phyloP scores from a whole-genome alignment of 2,113 vertebrate species.

The Guaruba guarouba region DNA sequence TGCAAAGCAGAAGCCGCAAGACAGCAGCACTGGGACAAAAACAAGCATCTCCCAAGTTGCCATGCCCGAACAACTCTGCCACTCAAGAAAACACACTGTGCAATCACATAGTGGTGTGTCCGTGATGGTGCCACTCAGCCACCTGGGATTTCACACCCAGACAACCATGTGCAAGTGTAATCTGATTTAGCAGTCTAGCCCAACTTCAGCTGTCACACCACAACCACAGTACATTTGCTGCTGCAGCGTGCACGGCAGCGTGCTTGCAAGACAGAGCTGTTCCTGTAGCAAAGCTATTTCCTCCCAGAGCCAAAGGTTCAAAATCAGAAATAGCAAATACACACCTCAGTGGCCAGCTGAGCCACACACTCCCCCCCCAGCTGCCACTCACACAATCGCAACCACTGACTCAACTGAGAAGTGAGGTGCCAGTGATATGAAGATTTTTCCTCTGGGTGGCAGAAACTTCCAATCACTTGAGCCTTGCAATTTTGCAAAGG shows the following conservation, averaged over 20 bases:
- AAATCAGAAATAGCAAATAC: rapidly evolving
- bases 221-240: background rate
- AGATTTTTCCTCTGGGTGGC: background rate
- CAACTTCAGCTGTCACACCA: conserved; percentile 11
- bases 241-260: rapidly evolving
- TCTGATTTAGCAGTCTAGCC: background rate
- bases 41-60: background rate
- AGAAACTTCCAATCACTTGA: background rate
- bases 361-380: background rate
- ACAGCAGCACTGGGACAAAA: background rate
- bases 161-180: background rate
- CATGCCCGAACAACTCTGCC: background rate
- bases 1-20: background rate
- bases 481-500: background rate
- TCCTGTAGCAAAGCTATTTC: background rate
- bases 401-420: background rate
- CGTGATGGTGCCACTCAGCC: background rate
- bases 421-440: background rate
- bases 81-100: background rate
- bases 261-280: background rate
- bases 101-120: rapidly evolving
- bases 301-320: background rate
- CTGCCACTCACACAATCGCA: rapidly evolving
- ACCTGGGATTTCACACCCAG: background rate
- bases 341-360: rapidly evolving